Evolutionary conservation across 2,113 vertebrate genomes (phyloP).

Genomic region (Equus quagga): DNA sequence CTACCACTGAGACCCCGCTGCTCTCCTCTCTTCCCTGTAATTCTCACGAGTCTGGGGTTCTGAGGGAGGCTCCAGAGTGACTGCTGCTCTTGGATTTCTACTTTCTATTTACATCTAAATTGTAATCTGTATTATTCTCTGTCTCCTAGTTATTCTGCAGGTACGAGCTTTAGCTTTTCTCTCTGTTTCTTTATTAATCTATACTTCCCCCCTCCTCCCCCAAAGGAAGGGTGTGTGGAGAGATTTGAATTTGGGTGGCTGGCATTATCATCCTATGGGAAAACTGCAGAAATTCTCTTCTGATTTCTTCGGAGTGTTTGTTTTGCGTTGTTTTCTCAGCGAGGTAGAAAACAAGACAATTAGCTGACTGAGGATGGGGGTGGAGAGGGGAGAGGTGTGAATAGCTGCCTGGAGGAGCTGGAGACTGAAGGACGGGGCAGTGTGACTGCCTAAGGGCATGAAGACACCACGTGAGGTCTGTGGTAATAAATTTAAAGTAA

Average conservation of each 20-base stretch:
- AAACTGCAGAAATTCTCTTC: not conserved
- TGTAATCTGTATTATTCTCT: not conserved
- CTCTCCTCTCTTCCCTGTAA: not conserved
- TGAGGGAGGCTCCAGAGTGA: not conserved
- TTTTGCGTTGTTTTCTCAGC: not conserved
- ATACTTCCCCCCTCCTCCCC: not conserved
- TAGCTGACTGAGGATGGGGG: not conserved
- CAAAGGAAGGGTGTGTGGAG: not conserved
- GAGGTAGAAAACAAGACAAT: not conserved
- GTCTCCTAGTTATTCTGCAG: not conserved
- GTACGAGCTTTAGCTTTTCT: not conserved
- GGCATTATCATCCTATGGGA: not conserved
- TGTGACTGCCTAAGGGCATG: not conserved
- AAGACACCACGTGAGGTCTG: not conserved
- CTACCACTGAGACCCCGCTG: fast-evolving
- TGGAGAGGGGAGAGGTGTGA: not conserved
- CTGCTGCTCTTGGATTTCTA: not conserved
- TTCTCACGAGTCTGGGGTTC: not conserved
- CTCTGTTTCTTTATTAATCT: not conserved
- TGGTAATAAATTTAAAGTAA: not conserved
- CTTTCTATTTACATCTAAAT: not conserved
- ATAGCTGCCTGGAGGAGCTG: not conserved
- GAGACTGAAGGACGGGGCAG: not conserved
- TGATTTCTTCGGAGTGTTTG: not conserved
- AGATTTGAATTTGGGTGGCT: not conserved